Percentiles rank a stretch among this genome's conserved stretches.
These are phyloP conservation scores for Cinara cedri DNA, from an alignment of 2,888 invertebrate genomes.

Conservation along the genomic window DNA sequence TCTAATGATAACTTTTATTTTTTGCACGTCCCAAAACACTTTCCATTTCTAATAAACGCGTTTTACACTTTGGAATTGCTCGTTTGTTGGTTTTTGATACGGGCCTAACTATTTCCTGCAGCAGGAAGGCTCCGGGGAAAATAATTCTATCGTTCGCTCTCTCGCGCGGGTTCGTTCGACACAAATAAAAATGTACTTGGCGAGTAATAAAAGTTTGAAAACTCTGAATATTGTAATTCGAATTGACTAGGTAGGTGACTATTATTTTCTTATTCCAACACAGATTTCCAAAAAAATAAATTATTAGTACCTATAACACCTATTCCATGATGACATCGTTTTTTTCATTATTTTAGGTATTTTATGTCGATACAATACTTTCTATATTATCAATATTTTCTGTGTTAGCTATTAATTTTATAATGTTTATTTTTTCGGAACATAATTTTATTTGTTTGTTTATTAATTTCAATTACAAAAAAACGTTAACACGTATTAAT, in stretches of 20 bases:
- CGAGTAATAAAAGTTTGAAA: constrained; percentile 40
- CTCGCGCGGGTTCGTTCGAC: neutral
- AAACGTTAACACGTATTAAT: too few species aligned
- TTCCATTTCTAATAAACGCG: neutral
- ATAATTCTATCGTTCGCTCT: neutral
- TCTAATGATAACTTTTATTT: neutral
- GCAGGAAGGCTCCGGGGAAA: neutral
- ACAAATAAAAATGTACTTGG: neutral
- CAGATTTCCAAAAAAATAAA: too few species aligned
- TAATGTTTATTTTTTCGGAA: too few species aligned
- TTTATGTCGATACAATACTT: too few species aligned
- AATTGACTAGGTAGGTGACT: neutral
- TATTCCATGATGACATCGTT: too few species aligned
- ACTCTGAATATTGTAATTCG: constrained; percentile 29
- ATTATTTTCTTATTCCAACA: neutral
- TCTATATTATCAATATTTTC: too few species aligned
- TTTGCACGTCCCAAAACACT: neutral
- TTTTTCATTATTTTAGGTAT: too few species aligned
- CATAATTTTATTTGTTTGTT: too few species aligned
- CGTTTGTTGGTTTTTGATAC: constrained; percentile 18
- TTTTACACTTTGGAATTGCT: neutral
- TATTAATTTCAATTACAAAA: too few species aligned
- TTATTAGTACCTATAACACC: too few species aligned
- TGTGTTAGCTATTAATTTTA: too few species aligned
- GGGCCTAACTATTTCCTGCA: neutral